These are phyloP conservation scores for Esox masquinongy DNA, from an alignment of 2,797 vertebrate genomes.

Conservation along the genomic window DNA sequence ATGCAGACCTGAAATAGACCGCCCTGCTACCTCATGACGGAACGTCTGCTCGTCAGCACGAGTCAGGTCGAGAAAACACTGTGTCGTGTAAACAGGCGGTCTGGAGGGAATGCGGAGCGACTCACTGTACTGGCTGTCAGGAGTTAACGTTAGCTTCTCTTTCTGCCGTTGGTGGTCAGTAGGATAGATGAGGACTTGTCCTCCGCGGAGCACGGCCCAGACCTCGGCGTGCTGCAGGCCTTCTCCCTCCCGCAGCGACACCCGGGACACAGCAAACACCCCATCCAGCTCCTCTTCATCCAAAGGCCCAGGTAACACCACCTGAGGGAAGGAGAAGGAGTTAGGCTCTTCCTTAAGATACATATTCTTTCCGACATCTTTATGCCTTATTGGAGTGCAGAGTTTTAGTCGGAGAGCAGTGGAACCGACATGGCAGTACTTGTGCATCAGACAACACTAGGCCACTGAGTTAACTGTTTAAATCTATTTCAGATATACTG, in stretches of 20 bases:
- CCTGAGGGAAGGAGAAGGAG: conserved; percentile 43
- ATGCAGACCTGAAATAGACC: too few relatives aligned
- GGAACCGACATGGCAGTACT: too few relatives aligned
- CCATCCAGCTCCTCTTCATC: conserved; percentile 60
- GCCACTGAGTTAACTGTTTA: too few relatives aligned
- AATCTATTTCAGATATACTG: too few relatives aligned
- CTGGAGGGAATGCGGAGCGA: background rate
- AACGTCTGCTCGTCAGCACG: background rate
- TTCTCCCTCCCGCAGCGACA: conserved; percentile 51
- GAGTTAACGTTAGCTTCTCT: background rate
- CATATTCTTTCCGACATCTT: too few relatives aligned
- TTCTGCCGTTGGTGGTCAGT: conserved; percentile 12
- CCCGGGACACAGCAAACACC: conserved; percentile 61
- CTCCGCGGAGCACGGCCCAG: conserved; percentile 67
- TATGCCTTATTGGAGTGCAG: too few relatives aligned
- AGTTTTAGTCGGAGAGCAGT: too few relatives aligned
- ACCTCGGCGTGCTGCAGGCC: conserved; percentile 49
- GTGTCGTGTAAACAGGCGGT: background rate
- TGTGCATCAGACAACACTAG: too few relatives aligned
- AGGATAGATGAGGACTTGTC: conserved; percentile 63
- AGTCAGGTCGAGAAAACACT: background rate
- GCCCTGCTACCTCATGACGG: background rate
- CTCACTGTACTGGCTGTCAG: conserved; percentile 21
- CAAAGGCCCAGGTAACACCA: conserved; percentile 64
- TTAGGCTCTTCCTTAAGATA: too few relatives aligned